Percentiles rank a stretch among this genome's conserved stretches.
Evolutionary conservation across 1,140 invertebrate genomes (phyloP).

Genomic region (Tetraneura akinire): DNA sequence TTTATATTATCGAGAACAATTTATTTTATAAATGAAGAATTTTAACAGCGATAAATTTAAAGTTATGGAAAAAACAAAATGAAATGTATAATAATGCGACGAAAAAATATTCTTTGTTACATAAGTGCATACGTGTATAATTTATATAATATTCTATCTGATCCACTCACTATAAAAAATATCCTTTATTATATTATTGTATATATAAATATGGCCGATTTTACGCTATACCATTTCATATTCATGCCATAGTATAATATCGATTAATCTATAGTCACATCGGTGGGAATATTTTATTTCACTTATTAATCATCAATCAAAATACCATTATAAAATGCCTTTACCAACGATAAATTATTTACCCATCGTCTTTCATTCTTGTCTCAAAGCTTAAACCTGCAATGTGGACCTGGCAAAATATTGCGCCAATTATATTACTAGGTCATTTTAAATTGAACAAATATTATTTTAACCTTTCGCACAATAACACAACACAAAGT

Average conservation of each 20-base stretch:
- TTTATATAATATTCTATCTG: neutral
- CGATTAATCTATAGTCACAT: neutral
- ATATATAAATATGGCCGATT: no score
- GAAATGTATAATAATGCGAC: neutral
- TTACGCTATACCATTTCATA: neutral
- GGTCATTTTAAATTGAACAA: no score
- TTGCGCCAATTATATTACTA: no score
- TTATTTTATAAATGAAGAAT: neutral
- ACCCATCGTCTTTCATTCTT: no score
- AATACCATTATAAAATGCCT: conserved; percentile 20
- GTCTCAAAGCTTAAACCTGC: no score
- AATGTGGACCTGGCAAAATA: no score
- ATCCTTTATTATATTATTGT: conserved; percentile 5
- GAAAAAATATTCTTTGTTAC: conserved; percentile 18
- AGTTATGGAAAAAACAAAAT: neutral
- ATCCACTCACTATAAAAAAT: neutral
- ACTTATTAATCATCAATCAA: conserved; percentile 28
- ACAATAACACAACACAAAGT: no score
- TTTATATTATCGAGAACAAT: neutral
- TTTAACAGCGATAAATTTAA: neutral
- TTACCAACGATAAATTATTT: no score
- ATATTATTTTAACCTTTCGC: no score
- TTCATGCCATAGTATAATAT: neutral
- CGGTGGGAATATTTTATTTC: neutral
- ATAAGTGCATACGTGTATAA: neutral